Base-by-base conservation (phyloP, 2,797 vertebrate species). In the Chelon labrosus region DNA sequence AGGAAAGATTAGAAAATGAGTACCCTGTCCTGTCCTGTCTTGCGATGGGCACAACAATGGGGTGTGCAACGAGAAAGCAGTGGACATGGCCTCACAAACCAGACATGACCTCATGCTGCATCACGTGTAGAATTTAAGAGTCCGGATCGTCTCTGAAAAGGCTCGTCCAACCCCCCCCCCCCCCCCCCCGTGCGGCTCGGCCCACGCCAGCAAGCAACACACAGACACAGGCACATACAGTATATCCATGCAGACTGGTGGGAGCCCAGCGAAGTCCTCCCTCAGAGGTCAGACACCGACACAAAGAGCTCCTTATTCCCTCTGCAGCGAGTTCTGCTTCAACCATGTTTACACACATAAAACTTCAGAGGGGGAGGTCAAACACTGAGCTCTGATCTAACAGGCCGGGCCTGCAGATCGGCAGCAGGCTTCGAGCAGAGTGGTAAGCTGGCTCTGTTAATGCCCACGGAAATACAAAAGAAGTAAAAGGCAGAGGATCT, bases 281-380 rank as follows among this genome's bases (percentile, higher is more conserved):
- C 70, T 65, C 70, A 66, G 75, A 78, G 80, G 77, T 83, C 82
- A 55, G 76, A 80, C 35, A 7, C 31, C 35, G 35, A 65, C 80
- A 93, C 90, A 93, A 91, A 85, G 86, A 82, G 79, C 78, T 74
- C 77, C 87, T 91, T 92, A 70, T 91, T 89, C 82, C 41, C 74
- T 46, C 70, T 12, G 56, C 78, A 77, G 39, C 2, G 61, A 66
- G 73, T 81, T 77, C 73, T 58, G 79, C 80, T 76, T 65, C 31
- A 37, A 75, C 59, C 65, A 3, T 86, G 88, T 91, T 92, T 89
- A 85, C 82, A 67, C 84, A 85, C 83, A 81, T 49, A 82, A 81
- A 84, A 86, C 84, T 85, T 91, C 86, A 89, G 77, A 92, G 7
- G 69, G 70, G 70, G 66, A 78, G 88, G 79, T 91, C 86, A 86